phyloP scores from a whole-genome alignment of 2,888 invertebrate species.

The Brachylomia viminalis region DNA sequence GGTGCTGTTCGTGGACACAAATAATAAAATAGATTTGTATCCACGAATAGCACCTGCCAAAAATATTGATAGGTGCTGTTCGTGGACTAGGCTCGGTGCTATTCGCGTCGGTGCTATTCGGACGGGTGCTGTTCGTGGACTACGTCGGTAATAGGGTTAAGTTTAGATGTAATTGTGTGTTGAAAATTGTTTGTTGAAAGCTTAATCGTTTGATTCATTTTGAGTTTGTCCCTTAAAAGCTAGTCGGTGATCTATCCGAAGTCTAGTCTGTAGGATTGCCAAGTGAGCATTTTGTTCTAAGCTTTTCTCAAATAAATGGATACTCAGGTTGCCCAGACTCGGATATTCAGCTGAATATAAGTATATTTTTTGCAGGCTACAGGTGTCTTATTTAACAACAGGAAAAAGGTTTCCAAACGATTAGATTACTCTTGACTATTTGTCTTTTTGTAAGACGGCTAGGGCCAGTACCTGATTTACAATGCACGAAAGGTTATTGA shows the following conservation, averaged over 20 bases:
- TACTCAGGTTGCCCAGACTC: neutral
- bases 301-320: neutral
- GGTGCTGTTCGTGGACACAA: too few relatives aligned
- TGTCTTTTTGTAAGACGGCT: neutral
- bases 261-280: neutral
- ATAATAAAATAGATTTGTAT: too few relatives aligned
- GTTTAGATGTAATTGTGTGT: neutral
- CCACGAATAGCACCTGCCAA: too few relatives aligned
- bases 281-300: neutral
- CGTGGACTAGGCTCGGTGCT: too few relatives aligned
- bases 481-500: neutral
- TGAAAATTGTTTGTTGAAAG: neutral
- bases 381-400: neutral
- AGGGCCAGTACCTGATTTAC: too few relatives aligned
- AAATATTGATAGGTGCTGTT: too few relatives aligned
- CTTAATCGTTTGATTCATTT: neutral
- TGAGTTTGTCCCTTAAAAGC: neutral
- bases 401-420: neutral
- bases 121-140: too few relatives aligned
- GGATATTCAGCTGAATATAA: neutral
- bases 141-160: constrained; percentile 21
- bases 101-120: too few relatives aligned
- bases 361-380: neutral
- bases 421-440: neutral
- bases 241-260: neutral